Evolutionary conservation across 2,888 invertebrate species (phyloP).

Genomic region (Pristionchus entomophagus): DNA sequence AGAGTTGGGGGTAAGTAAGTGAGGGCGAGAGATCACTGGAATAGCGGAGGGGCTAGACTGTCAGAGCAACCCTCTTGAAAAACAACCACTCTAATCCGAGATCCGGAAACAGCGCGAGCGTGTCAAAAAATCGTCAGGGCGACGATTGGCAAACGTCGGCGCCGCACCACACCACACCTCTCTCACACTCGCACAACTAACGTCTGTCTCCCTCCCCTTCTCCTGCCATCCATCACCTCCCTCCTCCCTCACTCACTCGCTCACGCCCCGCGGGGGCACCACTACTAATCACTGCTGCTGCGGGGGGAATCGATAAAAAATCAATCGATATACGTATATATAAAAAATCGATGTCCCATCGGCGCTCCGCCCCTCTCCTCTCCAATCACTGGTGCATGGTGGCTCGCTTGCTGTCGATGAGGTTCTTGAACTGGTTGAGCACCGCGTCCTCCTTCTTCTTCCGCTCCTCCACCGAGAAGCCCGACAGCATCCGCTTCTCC

Average conservation of each 20-base stretch:
- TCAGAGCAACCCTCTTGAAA: not conserved
- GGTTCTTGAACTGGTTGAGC: slow-evolving; percentile 92
- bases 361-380: not conserved
- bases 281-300: slow-evolving; percentile 13
- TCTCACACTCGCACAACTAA: slow-evolving; percentile 28
- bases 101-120: not conserved
- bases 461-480: slow-evolving; percentile 98
- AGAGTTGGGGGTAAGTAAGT: not conserved
- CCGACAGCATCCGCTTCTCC: slow-evolving; percentile 96
- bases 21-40: not conserved
- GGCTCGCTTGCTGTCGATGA: slow-evolving; percentile 80
- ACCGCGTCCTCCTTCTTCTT: slow-evolving; percentile 95
- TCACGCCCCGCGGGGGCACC: not conserved
- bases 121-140: slow-evolving; percentile 11
- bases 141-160: not conserved
- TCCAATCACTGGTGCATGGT: slow-evolving; percentile 35
- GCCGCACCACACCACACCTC: not conserved
- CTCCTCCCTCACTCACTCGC: slow-evolving; percentile 29
- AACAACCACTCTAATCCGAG: slow-evolving; percentile 26
- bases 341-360: not conserved
- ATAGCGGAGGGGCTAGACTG: not conserved
- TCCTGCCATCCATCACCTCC: slow-evolving; percentile 36
- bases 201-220: not conserved
- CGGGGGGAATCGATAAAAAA: too few species aligned
- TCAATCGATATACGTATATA: not conserved